Percentiles rank a stretch among this genome's conserved stretches.
Evolutionary conservation across 2,113 vertebrate species (phyloP).

Genomic region (Zosterops japonicus): DNA sequence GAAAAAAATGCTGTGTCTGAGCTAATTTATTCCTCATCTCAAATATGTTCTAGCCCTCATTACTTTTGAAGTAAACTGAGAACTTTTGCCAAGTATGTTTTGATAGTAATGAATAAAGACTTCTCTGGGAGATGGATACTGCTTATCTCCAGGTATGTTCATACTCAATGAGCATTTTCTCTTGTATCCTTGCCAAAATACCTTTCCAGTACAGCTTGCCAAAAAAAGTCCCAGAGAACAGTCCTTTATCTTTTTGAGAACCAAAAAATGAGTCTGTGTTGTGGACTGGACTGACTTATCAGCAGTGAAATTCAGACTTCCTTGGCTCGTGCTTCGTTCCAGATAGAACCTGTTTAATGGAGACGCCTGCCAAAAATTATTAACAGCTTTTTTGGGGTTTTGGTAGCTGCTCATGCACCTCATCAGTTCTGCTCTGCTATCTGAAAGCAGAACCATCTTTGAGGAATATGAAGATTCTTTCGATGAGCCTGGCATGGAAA

Average conservation of each 20-base stretch:
- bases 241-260: background rate
- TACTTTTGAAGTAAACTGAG: background rate
- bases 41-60: background rate
- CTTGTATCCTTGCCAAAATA: conserved; percentile 7
- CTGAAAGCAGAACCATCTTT: background rate
- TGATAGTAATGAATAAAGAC: conserved; percentile 13
- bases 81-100: conserved; percentile 18
- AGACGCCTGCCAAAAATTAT: background rate
- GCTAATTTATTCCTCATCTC: conserved; percentile 6
- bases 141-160: background rate
- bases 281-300: background rate
- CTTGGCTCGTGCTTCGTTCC: background rate
- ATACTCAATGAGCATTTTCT: background rate
- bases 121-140: background rate
- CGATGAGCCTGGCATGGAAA: background rate
- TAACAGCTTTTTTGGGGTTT: conserved; percentile 10
- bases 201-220: background rate
- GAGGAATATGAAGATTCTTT: background rate
- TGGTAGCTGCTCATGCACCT: background rate
- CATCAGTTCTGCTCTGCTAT: background rate
- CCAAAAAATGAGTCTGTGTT: background rate
- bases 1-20: background rate
- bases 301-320: background rate
- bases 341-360: conserved; percentile 8
- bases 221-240: background rate